Conservation (phyloP, 2,113 vertebrate species). For the Lagopus leucura region DNA sequence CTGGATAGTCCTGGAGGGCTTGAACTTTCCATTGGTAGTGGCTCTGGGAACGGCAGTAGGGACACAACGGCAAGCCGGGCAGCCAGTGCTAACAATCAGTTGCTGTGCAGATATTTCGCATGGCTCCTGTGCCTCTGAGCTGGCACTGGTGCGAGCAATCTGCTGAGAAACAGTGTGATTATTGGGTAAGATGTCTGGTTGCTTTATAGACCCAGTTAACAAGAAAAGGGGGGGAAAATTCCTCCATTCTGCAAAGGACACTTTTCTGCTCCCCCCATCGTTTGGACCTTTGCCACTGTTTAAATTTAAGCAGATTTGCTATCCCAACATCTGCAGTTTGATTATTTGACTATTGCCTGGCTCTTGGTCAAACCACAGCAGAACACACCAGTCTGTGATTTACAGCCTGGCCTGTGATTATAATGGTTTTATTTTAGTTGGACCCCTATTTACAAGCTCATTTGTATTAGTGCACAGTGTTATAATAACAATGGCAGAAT, state of each 20-base stretch:
- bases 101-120: neutral
- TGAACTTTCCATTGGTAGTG: neutral
- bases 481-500: conserved; percentile 77
- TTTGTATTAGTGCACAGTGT: conserved; percentile 74
- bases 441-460: conserved; percentile 77
- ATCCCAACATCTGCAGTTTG: conserved; percentile 81
- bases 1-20: neutral
- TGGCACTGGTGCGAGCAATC: neutral
- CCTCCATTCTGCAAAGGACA: conserved; percentile 54
- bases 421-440: conserved; percentile 80
- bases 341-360: conserved; percentile 85
- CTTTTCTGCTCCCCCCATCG: neutral
- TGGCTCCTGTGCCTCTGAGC: fast-evolving
- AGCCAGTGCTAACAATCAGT: neutral
- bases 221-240: conserved; percentile 46
- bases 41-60: fast-evolving
- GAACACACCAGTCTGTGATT: conserved; percentile 78
- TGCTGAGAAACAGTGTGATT: conserved; percentile 14
- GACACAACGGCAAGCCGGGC: neutral
- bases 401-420: conserved; percentile 75
- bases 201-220: conserved; percentile 72
- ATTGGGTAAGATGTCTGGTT: conserved; percentile 62
- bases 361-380: conserved; percentile 79
- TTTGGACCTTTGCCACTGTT: conserved; percentile 77
- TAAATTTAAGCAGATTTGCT: conserved; percentile 80